Percentiles rank a stretch among this genome's conserved stretches.
These are phyloP conservation scores for Phrynocephalus versicolor DNA, from an alignment of 2,113 vertebrate genomes.

Conservation along the genomic window DNA sequence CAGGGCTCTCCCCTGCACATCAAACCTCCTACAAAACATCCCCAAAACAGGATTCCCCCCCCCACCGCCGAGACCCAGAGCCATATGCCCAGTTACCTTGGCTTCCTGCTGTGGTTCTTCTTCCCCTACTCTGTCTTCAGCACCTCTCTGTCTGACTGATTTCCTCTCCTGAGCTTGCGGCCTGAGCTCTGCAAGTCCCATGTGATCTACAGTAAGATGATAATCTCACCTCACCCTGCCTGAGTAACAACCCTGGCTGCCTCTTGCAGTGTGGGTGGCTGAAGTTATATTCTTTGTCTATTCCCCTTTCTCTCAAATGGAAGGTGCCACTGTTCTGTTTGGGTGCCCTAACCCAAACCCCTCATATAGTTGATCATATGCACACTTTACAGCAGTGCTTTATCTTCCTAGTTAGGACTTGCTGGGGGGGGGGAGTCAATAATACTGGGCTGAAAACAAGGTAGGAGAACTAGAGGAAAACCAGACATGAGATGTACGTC, in stretches of 20 bases:
- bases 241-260: neutral
- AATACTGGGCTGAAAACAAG: no score
- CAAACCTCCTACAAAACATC: no score
- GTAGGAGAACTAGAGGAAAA: no score
- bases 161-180: neutral
- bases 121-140: neutral
- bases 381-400: no score
- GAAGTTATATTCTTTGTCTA: neutral
- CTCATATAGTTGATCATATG: neutral
- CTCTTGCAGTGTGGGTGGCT: neutral
- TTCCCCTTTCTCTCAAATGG: neutral
- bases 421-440: no score
- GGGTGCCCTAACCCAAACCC: neutral
- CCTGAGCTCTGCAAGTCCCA: conserved; percentile 22
- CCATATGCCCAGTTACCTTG: neutral
- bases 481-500: no score
- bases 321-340: neutral
- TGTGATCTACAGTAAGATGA: conserved; percentile 38
- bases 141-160: neutral
- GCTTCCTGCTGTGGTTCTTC: neutral
- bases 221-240: conserved; percentile 42
- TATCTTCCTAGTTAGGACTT: no score
- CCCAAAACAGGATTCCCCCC: no score
- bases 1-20: neutral
- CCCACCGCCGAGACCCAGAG: neutral